Evolutionary conservation across 2,113 vertebrate genomes (phyloP).

Genomic region (Emydocephalus ijimae): DNA sequence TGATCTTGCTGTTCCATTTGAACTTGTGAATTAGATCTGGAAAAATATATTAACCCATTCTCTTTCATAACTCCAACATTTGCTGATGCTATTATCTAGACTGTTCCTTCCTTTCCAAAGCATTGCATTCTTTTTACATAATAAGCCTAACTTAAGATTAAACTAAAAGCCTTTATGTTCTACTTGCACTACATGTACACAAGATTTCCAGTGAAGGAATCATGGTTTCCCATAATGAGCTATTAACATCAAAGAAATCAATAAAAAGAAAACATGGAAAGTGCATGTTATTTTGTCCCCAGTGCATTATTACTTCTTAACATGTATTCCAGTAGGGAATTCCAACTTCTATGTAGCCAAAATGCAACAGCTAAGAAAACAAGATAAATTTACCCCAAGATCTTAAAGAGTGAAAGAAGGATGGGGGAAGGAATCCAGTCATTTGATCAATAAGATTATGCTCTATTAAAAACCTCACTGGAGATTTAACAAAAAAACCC

Average conservation of each 20-base stretch:
- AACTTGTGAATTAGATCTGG: conserved; percentile 13
- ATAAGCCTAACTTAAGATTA: not conserved
- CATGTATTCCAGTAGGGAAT: not conserved
- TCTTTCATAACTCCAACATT: conserved; percentile 15
- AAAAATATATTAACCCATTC: not conserved
- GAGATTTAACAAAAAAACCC: not conserved
- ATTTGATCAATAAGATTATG: not conserved
- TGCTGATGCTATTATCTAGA: not conserved
- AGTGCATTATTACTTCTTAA: not conserved
- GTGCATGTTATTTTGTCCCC: not conserved
- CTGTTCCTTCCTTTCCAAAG: not conserved
- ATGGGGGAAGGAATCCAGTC: not conserved
- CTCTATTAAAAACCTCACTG: not conserved
- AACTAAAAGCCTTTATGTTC: not conserved
- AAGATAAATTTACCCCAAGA: not conserved
- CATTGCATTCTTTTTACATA: conserved; percentile 13
- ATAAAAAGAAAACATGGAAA: not conserved
- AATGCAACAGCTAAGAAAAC: not conserved
- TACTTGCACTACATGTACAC: not conserved
- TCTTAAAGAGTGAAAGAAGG: not conserved
- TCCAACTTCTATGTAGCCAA: not conserved
- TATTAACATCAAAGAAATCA: not conserved
- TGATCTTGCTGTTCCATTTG: conserved; percentile 29
- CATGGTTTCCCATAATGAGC: not conserved
- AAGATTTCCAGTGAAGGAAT: not conserved